Conservation (phyloP, 1,140 invertebrate species). For the Solenopsis invicta region DNA sequence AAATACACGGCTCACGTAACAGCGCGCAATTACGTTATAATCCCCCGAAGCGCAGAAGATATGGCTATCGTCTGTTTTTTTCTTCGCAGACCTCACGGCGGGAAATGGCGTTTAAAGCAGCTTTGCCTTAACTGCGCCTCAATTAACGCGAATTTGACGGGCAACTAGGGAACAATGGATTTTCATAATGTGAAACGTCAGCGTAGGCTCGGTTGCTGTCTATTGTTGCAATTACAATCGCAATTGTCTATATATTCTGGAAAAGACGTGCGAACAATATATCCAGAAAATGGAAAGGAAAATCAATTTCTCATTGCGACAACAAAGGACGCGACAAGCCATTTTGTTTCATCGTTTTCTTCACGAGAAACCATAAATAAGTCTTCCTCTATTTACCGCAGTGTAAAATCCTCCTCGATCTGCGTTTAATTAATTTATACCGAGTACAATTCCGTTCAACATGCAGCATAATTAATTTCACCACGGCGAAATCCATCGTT, state of each 20-base stretch:
- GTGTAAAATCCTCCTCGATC: neutral
- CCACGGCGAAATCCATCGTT: neutral
- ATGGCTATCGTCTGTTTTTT: neutral
- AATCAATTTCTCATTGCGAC: neutral
- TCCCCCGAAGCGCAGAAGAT: neutral
- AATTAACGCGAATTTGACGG: neutral
- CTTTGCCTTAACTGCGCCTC: neutral
- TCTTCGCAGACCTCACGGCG: neutral
- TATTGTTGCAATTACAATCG: too few species aligned
- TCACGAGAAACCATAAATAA: neutral
- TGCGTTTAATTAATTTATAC: conserved; percentile 1
- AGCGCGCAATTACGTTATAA: neutral
- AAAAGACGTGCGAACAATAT: neutral
- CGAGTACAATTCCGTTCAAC: neutral
- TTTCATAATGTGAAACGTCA: neutral
- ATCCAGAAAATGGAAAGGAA: neutral
- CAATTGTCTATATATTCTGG: neutral
- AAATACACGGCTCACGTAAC: conserved; percentile 12
- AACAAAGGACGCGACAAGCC: neutral
- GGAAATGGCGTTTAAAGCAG: neutral
- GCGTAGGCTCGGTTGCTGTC: neutral
- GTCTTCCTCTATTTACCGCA: neutral
- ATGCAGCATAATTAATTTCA: neutral
- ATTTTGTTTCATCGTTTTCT: neutral
- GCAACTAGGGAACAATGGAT: neutral